These are phyloP conservation scores for Parauchenoglanis ngamensis DNA, from an alignment of 2,797 vertebrate species.

Conservation along the genomic window DNA sequence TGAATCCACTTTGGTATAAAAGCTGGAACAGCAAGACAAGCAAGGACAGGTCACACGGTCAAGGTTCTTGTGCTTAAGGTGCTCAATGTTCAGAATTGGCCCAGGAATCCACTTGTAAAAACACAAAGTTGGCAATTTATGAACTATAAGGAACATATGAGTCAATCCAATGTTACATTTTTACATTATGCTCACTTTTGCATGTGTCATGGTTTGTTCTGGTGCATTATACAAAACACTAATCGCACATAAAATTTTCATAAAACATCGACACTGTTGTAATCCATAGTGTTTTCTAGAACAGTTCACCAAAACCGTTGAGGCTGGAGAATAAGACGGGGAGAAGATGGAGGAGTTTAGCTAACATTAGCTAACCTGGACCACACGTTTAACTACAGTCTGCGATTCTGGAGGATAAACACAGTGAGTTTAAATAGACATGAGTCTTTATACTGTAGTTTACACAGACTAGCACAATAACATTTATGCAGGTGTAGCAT, in stretches of 20 bases:
- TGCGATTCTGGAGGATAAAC: neutral
- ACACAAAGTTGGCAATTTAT: neutral
- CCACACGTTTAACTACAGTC: too few species aligned
- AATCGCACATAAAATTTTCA: neutral
- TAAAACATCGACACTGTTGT: neutral
- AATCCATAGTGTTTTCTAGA: neutral
- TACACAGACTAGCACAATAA: neutral
- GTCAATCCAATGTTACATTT: too few species aligned
- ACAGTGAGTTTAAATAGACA: neutral
- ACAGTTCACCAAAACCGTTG: neutral
- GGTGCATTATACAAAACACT: neutral
- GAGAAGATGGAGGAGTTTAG: neutral
- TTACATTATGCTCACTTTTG: neutral
- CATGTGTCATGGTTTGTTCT: neutral
- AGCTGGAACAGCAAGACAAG: conserved; percentile 16
- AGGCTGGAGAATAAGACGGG: neutral
- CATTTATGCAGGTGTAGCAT: too few species aligned
- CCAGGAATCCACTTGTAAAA: neutral
- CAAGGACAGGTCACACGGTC: conserved; percentile 14
- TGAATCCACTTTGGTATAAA: conserved; percentile 20
- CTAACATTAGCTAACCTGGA: neutral
- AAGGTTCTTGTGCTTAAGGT: conserved; percentile 5
- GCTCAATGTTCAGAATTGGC: neutral
- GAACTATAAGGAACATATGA: neutral
- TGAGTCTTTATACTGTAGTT: neutral